Base-by-base conservation (phyloP, 2,113 vertebrate genomes). In the Sceloporus tristichus region DNA sequence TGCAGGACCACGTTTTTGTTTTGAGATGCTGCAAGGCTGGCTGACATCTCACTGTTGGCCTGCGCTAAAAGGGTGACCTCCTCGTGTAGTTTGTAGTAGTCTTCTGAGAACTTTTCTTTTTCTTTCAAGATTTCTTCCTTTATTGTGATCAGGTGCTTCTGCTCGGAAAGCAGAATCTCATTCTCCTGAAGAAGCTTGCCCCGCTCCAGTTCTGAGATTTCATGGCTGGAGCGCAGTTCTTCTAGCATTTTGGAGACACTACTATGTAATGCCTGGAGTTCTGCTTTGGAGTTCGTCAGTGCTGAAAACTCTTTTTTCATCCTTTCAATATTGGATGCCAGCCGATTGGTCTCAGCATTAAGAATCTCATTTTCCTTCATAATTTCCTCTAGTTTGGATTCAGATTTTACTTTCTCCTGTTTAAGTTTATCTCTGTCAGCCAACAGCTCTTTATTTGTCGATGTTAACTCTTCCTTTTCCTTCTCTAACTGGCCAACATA, bases 1-100 rank as follows among this genome's bases (percentile, higher is more conserved):
- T 96, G 95, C 79, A 98, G 95, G 38, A 89, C 90, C 76, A 92
- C 93, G 81, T 95, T 98, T 90, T 98, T 97, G 38, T 96, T 96
- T 79, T 96, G 93, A 40, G 94, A 94, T 4, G 97, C 96, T 77
- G 97, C 93, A 40, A 98, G 93, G 40, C 88, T 94, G 86, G 94
- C 92, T 8, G 96, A 96, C 25, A 97, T 85, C 13, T 97, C 96
- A 85, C 93, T 95, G 74, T 96, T 95, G 54, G 87, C 90, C 87
- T 96, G 94, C 53, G 94, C 95, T 90, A 96, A 84, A 65, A 94
- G 93, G 38, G 92, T 90, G 5, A 95, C 80, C 88, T 96, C 94
- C 42, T 97, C 89, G 0, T 90, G 91, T 9, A 97, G 91, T 56
- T 91, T 82, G 73, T 91, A 91, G 92, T 89, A 95, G 88, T 94